A percentile compares a stretch with the other conserved stretches of the same genome.
These are phyloP conservation scores for Sinodicranocentrus sp. DNA, from an alignment of 2,888 invertebrate species.

Conservation along the genomic window DNA sequence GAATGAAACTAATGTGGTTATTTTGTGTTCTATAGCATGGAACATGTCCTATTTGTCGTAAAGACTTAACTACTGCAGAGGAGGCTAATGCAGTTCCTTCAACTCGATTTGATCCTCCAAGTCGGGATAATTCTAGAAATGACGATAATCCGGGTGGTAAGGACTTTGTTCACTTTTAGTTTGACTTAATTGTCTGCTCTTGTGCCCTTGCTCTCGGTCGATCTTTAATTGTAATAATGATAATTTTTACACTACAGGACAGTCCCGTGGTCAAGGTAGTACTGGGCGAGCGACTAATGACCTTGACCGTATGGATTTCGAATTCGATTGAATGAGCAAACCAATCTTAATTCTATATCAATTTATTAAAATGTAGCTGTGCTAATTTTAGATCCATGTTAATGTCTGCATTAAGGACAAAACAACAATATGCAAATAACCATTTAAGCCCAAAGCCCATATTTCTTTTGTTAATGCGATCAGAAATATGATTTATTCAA, in stretches of 20 bases:
- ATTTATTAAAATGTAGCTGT: slow-evolving; percentile 22
- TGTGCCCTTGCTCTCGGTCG: too few species aligned
- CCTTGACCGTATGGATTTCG: slow-evolving; percentile 64
- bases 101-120: slow-evolving; percentile 55
- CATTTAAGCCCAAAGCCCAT: too few species aligned
- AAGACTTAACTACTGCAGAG: slow-evolving; percentile 83
- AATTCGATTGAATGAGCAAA: slow-evolving; percentile 64
- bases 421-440: too few species aligned
- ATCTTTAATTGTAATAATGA: background rate
- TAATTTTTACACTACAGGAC: slow-evolving; percentile 8
- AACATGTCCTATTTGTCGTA: slow-evolving; percentile 97
- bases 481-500: too few species aligned
- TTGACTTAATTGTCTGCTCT: background rate
- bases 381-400: slow-evolving; percentile 27
- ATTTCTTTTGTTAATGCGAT: too few species aligned
- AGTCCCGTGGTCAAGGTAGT: slow-evolving; percentile 32
- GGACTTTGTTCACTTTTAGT: background rate
- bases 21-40: slow-evolving; percentile 84
- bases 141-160: slow-evolving; percentile 19
- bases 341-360: background rate
- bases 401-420: too few species aligned
- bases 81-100: slow-evolving; percentile 77
- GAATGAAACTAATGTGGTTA: too few species aligned
- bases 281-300: slow-evolving; percentile 35
- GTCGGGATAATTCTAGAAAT: slow-evolving; percentile 26